phyloP scores from a whole-genome alignment of 2,113 vertebrate species.

The Pyxicephalus adspersus region DNA sequence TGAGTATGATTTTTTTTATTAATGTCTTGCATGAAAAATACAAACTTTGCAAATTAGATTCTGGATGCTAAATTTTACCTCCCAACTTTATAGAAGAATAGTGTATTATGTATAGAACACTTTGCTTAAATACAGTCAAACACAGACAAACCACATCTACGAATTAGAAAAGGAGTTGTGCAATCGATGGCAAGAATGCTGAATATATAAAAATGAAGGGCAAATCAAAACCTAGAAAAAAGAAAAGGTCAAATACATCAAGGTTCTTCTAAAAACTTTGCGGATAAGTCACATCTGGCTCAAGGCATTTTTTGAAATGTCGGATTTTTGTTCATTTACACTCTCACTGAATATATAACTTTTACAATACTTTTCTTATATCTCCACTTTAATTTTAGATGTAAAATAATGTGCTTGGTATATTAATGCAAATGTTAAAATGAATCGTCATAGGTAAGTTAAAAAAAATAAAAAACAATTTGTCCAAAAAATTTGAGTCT shows the following conservation, averaged over 20 bases:
- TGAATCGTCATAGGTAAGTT: too few species aligned
- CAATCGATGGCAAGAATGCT: constrained; percentile 12
- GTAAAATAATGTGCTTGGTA: too few species aligned
- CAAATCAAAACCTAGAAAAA: constrained; percentile 31
- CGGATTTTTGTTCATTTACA: constrained; percentile 34
- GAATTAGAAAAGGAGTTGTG: not conserved
- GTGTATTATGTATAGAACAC: not conserved
- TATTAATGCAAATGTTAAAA: too few species aligned
- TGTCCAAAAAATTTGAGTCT: too few species aligned
- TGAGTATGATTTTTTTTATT: constrained; percentile 25
- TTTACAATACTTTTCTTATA: not conserved
- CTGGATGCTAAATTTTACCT: not conserved
- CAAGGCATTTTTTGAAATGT: constrained; percentile 31
- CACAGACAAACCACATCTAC: too few species aligned
- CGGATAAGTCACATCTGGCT: constrained; percentile 31
- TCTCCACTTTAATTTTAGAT: not conserved
- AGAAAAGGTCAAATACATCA: constrained; percentile 43
- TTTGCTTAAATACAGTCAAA: not conserved
- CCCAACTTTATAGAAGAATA: not conserved
- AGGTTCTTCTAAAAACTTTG: constrained; percentile 34
- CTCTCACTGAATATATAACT: constrained; percentile 9
- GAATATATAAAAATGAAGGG: constrained; percentile 41
- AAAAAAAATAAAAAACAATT: too few species aligned
- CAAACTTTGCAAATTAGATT: constrained; percentile 10
- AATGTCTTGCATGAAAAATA: constrained; percentile 2